A percentile compares a stretch with the other conserved stretches of the same genome.
Evolutionary conservation across 2,113 vertebrate genomes (phyloP).

Genomic region (Heloderma charlesbogerti): DNA sequence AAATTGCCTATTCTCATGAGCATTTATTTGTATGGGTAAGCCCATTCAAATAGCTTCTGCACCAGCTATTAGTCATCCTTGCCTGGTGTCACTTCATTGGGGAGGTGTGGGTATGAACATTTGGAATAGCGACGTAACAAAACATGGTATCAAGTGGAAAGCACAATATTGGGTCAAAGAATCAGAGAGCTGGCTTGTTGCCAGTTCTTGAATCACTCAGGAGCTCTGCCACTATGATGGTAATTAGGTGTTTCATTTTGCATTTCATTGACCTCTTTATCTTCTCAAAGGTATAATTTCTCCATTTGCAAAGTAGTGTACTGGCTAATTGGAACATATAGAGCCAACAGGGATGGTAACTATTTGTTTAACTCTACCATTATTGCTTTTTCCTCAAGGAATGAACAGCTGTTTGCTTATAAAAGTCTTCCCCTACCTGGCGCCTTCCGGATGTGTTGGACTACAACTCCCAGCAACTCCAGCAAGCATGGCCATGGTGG

Average conservation of each 20-base stretch:
- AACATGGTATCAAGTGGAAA: not conserved
- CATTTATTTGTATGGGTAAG: not conserved
- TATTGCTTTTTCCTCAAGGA: not conserved
- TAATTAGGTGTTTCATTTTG: conserved; percentile 10
- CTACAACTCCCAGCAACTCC: not conserved
- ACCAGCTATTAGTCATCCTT: not conserved
- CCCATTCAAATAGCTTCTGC: not conserved
- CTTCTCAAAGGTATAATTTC: conserved; percentile 1
- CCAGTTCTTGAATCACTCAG: not conserved
- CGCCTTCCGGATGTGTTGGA: not conserved
- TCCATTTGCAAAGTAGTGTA: not conserved
- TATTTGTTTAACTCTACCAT: not conserved
- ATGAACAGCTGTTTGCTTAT: not conserved
- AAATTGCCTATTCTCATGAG: not conserved
- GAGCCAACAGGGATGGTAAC: not conserved
- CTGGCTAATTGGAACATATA: not conserved
- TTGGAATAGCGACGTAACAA: not conserved
- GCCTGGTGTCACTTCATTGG: not conserved
- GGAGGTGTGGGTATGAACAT: not conserved
- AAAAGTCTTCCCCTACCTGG: not conserved
- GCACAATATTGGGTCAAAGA: not conserved
- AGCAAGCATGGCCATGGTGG: not conserved
- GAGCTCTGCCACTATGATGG: not conserved
- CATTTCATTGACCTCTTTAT: not conserved
- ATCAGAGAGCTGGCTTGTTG: not conserved